Percentiles rank a stretch among this genome's conserved stretches.
phyloP scores from a whole-genome alignment of 2,888 invertebrate species.

The Endotricha flammealis region DNA sequence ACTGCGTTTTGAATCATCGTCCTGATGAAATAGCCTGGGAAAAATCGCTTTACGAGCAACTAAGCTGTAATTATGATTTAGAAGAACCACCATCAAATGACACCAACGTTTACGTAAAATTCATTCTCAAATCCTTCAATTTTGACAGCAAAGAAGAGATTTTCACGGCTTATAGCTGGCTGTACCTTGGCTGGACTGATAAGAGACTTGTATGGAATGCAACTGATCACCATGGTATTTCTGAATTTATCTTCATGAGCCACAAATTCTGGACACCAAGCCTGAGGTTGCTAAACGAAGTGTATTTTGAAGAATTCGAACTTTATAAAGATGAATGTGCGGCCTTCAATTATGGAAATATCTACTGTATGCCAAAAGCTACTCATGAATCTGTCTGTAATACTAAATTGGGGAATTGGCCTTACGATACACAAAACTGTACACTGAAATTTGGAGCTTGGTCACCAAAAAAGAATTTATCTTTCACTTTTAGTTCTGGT shows the following conservation, averaged over 20 bases:
- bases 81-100: background rate
- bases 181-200: slow-evolving; percentile 23
- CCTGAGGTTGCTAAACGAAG: slow-evolving; percentile 5
- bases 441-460: slow-evolving; percentile 21
- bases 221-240: slow-evolving; percentile 22
- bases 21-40: slow-evolving; percentile 9
- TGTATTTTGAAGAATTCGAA: slow-evolving; percentile 9
- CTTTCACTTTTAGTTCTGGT: slow-evolving; percentile 16
- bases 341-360: slow-evolving; percentile 21
- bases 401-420: slow-evolving; percentile 35
- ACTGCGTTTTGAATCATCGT: slow-evolving; percentile 11
- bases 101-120: background rate
- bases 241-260: slow-evolving; percentile 8
- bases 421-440: slow-evolving; percentile 37
- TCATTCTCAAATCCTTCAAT: slow-evolving; percentile 2
- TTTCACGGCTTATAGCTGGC: background rate
- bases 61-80: background rate
- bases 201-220: slow-evolving; percentile 26
- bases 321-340: slow-evolving; percentile 18
- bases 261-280: slow-evolving; percentile 24
- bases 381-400: slow-evolving; percentile 21
- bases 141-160: background rate
- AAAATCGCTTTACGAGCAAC: background rate
- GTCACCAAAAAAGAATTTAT: slow-evolving; percentile 12
- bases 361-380: slow-evolving; percentile 17